Conservation (phyloP, 2,797 vertebrate genomes). For the Coregonus ussuriensis region DNA sequence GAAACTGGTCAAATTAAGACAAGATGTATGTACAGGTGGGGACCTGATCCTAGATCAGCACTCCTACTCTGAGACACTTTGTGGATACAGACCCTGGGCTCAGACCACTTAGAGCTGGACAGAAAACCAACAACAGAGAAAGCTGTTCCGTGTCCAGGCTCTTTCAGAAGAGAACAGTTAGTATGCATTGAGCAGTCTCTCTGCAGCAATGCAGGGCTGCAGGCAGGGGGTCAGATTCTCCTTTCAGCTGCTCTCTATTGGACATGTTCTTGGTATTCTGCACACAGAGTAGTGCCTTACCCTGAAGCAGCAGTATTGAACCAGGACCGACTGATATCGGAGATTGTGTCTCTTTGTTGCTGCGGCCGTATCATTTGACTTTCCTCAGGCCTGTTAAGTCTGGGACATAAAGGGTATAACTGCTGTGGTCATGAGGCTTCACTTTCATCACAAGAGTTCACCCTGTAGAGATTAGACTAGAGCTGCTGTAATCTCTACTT, state of each 20-base stretch:
- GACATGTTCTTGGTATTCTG: not conserved
- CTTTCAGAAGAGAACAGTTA: not conserved
- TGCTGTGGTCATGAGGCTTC: not conserved
- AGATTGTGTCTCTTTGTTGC: not conserved
- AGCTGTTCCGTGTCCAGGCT: not conserved
- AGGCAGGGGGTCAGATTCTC: not conserved
- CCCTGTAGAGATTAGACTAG: not conserved
- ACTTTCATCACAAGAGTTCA: not conserved
- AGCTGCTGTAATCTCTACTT: not conserved
- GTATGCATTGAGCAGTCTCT: not conserved
- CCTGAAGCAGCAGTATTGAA: not conserved
- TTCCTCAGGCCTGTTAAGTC: not conserved
- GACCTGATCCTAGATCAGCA: too few species aligned
- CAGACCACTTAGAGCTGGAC: too few species aligned
- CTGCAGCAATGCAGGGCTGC: not conserved
- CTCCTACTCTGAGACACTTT: too few species aligned
- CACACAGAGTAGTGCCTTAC: not conserved
- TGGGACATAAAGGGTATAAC: not conserved
- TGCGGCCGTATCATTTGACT: not conserved
- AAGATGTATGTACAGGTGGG: too few species aligned
- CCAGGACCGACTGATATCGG: conserved; percentile 2
- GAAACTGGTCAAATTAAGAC: too few species aligned
- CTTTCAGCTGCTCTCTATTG: conserved; percentile 3
- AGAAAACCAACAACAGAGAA: not conserved
- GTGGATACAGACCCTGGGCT: too few species aligned